A percentile compares a stretch with the other conserved stretches of the same genome.
Conservation (phyloP, 1,140 invertebrate genomes). For the Hestina assimilis region DNA sequence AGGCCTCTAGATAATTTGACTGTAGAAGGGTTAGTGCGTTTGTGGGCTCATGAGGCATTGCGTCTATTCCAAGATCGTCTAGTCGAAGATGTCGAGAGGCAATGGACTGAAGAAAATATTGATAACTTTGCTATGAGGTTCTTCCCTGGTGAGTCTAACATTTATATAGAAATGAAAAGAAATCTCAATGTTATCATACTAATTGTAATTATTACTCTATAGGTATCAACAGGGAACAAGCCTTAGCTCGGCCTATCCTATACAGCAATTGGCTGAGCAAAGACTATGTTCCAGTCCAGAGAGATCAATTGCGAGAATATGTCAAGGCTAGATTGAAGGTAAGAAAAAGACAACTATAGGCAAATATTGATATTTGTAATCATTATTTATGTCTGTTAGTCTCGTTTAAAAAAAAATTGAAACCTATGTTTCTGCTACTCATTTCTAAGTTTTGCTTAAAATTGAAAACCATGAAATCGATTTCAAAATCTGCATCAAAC, state of each 20-base stretch:
- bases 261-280: slow-evolving; percentile 99
- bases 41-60: slow-evolving; percentile 99
- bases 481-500: no score
- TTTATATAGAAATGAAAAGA: background rate
- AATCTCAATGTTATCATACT: background rate
- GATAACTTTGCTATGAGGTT: slow-evolving; percentile 96
- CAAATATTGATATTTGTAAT: no score
- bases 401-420: no score
- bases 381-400: no score
- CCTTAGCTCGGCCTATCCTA: slow-evolving; percentile 93
- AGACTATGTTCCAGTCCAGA: slow-evolving; percentile 97
- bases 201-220: background rate
- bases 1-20: slow-evolving; percentile 93
- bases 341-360: no score
- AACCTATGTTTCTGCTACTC: no score
- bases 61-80: slow-evolving; percentile 97
- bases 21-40: slow-evolving; percentile 95
- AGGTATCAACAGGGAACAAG: slow-evolving; percentile 90
- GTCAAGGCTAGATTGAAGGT: slow-evolving; percentile 97
- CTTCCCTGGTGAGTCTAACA: slow-evolving; percentile 86
- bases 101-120: slow-evolving; percentile 99
- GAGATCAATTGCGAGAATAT: slow-evolving; percentile 97
- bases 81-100: slow-evolving; percentile 95
- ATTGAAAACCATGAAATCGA: no score
- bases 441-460: no score